Percentiles rank a stretch among this genome's conserved stretches.
Conservation (phyloP, 2,113 vertebrate species). For the Anser cygnoides region DNA sequence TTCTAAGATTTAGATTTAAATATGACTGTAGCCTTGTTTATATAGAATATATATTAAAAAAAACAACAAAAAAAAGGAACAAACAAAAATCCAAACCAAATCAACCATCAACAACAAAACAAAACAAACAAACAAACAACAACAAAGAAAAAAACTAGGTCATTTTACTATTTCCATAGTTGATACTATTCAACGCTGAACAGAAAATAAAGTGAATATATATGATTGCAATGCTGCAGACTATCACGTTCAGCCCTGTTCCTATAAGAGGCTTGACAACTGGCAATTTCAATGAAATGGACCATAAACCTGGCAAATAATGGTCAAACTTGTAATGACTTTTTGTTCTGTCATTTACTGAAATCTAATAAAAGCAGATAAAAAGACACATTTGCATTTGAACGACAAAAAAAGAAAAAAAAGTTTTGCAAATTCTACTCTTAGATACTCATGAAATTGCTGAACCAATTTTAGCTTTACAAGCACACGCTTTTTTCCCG, state of each 20-base stretch:
- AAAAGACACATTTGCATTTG: not conserved
- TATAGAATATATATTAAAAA: not conserved
- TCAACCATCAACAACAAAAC: not conserved
- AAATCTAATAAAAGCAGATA: not conserved
- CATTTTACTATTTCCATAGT: not conserved
- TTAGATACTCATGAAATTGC: not conserved
- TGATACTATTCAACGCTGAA: not conserved
- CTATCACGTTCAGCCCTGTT: not conserved
- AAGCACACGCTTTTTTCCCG: not conserved
- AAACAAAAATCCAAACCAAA: too few species aligned
- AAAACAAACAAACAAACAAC: too few species aligned
- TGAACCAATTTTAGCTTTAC: not conserved
- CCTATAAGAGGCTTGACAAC: not conserved
- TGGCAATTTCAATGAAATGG: not conserved
- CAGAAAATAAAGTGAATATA: not conserved
- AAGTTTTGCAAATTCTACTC: not conserved
- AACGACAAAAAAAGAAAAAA: not conserved
- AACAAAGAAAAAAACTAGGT: not conserved
- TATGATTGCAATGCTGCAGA: not conserved
- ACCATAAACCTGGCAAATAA: not conserved
- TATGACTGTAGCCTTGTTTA: not conserved
- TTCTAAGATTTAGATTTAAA: not conserved
- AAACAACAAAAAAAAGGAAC: not conserved
- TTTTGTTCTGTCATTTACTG: not conserved
- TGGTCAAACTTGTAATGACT: not conserved